Evolutionary conservation across 2,888 invertebrate species (phyloP).

Genomic region (Liopterus haemorrhoidalis): DNA sequence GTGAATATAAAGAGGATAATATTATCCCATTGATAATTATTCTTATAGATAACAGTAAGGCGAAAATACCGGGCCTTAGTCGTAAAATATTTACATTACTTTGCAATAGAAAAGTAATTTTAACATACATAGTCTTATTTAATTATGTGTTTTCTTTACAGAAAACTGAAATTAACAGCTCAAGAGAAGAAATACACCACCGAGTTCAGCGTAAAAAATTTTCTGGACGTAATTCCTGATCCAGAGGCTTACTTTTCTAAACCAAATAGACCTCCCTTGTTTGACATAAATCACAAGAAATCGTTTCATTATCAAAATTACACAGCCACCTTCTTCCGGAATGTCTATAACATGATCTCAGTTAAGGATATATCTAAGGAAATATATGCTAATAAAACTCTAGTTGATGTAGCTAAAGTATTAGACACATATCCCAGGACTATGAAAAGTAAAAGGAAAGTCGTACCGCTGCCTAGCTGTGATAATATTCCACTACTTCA

Average conservation of each 20-base stretch:
- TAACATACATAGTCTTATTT: background rate
- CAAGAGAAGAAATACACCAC: slow-evolving; percentile 45
- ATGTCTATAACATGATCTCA: slow-evolving; percentile 6
- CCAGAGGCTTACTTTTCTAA: slow-evolving; percentile 41
- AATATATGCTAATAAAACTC: slow-evolving; percentile 3
- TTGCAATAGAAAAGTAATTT: background rate
- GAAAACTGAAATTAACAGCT: slow-evolving; percentile 39
- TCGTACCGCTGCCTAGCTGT: slow-evolving; percentile 15
- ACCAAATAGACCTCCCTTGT: slow-evolving; percentile 22
- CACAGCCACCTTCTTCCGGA: slow-evolving; percentile 14
- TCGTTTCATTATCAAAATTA: slow-evolving; percentile 13
- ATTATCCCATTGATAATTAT: no score
- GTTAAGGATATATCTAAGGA: slow-evolving; percentile 9
- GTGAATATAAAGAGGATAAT: no score
- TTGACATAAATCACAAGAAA: background rate
- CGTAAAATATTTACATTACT: no score
- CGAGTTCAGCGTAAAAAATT: slow-evolving; percentile 45
- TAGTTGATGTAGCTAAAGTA: slow-evolving; percentile 4
- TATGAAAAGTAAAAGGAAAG: slow-evolving; percentile 14
- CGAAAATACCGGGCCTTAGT: no score
- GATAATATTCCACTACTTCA: slow-evolving; percentile 38
- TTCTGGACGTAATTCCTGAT: slow-evolving; percentile 46
- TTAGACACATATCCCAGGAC: slow-evolving; percentile 5
- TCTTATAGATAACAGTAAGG: no score
- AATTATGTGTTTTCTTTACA: slow-evolving; percentile 26